Base-by-base conservation (phyloP, 2,888 invertebrate species). In the Torymus auratus region DNA sequence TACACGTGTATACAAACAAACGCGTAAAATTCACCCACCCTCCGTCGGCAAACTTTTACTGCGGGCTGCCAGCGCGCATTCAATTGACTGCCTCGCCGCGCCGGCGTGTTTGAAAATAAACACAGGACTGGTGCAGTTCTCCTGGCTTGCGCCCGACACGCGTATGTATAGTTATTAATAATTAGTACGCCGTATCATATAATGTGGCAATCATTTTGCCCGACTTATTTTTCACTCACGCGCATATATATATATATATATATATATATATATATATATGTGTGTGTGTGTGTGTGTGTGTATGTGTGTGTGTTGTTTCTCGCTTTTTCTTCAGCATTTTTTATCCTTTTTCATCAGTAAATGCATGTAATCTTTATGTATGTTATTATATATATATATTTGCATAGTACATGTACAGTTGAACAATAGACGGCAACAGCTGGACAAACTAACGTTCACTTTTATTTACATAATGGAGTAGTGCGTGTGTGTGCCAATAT, bases 361-460 rank as follows among this genome's bases (percentile, higher is more conserved):
- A 82, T 72, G 41, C 67, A 82, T 72, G 41, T 71, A 76, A 61
- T 70, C 17, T 82, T 15, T 56, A 56, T 71, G 41, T 80, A 62
- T 68, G 28, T 53, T 13, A 61, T 58, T 61, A 28, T 56, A 56
- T 61, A 15, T 74, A 58, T 78, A 71, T 82, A 71, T 68, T 83
- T 83, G 74, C 78, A 76, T 84, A 84, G 83, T 85, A 84, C 84
- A 86, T 85, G 83, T 85, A 86, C 86, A 86, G 86, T 88, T 88
- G 89, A 90, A 89, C 89, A 88, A 86, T 88, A 90, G 89, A 86
- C 87, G 88, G 87, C 87, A 87, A 88, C 85, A 88, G 87, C 88
- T 90, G 90, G 88, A 88, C 87, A 86, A 85, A 87, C 20, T 52
- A 82, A 75, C 61, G 41, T 61, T 77, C 53, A 13, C 28, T 64